Base-by-base conservation (phyloP, 2,888 invertebrate species). In the Luffia ferchaultella region DNA sequence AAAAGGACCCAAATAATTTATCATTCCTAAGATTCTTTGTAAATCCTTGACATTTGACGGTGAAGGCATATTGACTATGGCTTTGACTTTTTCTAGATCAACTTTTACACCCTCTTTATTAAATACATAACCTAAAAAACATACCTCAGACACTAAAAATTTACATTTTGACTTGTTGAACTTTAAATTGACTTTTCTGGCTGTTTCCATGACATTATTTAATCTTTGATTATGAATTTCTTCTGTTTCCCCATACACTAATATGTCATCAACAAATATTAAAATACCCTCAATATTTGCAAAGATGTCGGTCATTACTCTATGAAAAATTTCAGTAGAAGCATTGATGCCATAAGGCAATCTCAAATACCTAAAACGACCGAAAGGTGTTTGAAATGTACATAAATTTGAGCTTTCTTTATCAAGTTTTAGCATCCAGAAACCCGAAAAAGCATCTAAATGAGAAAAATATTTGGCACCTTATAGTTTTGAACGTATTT, bases 301-400 rank as follows among this genome's bases (percentile, higher is more conserved):
- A 42, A 55, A 54, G 12, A 49, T 9, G 18, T 57, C 45, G 2
- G 16, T 45, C 52, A 57, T 54, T 19, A 20, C 40, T 53, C 53
- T 53, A 50, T 54, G 52, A 17, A 57, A 55, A 18, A 56, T 52
- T 54, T 58, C 60, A 2, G 52, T 19, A 17, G 52, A 50, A 1
- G 53, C 53, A 50, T 55, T 56, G 3, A 60, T 54, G 7, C 58
- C 55, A 43, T 50, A 60, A 5, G 59, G 58, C n/a, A 59, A 49
- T 40, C 55, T 20, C 20, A 52, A 20, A 43, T 16, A 44, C 17
- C 44, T 44, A 16, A 19, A 49, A 12, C 43, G 18, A 1, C 43
- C 44, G 20, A 49, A 49, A 16, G 43, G 44, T 16, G 44, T 49
- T 16, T 49, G 15, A 18, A 46, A 46, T 18, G 46, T 46, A 20